These are phyloP conservation scores for Aspidiotus rigidus DNA, from an alignment of 2,888 invertebrate species.

Conservation along the genomic window DNA sequence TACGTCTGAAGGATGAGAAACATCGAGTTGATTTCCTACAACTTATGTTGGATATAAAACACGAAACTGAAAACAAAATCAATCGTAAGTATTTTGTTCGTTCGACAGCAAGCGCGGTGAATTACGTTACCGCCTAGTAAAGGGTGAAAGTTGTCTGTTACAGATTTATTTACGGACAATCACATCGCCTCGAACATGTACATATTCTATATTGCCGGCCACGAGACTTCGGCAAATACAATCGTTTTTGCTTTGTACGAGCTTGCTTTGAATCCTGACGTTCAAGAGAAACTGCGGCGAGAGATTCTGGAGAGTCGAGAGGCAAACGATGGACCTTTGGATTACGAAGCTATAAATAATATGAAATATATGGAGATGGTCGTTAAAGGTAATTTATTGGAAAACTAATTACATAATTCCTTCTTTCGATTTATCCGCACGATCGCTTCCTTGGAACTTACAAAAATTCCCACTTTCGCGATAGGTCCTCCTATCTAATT, in stretches of 20 bases:
- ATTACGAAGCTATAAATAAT: slow-evolving; percentile 46
- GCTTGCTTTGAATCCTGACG: slow-evolving; percentile 45
- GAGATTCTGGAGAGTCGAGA: slow-evolving; percentile 44
- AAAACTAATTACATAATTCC: background rate
- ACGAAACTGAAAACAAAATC: no score
- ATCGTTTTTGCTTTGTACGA: slow-evolving; percentile 48
- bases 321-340: slow-evolving; percentile 43
- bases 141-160: background rate
- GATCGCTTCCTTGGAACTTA: no score
- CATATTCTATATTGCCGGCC: slow-evolving; percentile 49
- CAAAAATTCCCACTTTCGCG: no score
- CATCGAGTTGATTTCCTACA: no score
- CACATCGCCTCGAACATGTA: slow-evolving; percentile 47
- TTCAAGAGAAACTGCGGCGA: slow-evolving; percentile 44
- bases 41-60: no score
- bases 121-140: no score
- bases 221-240: slow-evolving; percentile 49
- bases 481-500: no score
- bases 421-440: no score
- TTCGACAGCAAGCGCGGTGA: no score
- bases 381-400: slow-evolving; percentile 42
- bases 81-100: no score
- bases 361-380: slow-evolving; percentile 48
- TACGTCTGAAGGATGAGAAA: no score
- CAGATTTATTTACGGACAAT: slow-evolving; percentile 36